phyloP scores from a whole-genome alignment of 2,888 invertebrate genomes.

The Malachius bipustulatus region DNA sequence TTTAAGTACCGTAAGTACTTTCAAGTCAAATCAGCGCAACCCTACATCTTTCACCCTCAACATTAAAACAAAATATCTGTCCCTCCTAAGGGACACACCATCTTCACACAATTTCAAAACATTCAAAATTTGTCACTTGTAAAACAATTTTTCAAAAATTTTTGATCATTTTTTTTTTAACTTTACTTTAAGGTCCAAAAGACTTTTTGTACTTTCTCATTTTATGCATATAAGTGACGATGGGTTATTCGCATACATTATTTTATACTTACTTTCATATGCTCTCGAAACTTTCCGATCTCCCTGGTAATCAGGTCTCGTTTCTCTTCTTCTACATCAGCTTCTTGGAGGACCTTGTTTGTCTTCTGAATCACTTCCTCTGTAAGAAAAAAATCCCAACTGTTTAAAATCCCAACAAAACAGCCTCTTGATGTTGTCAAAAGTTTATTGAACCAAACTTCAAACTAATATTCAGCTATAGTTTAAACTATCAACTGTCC shows the following conservation, averaged over 20 bases:
- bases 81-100: no score
- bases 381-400: constrained; percentile 35
- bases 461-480: no score
- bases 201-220: constrained; percentile 5
- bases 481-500: no score
- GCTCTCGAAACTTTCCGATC: constrained; percentile 94
- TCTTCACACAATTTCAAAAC: no score
- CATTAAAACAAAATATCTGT: constrained; percentile 8
- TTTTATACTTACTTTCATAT: constrained; percentile 72
- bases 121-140: no score
- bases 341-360: constrained; percentile 62
- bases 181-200: constrained; percentile 5
- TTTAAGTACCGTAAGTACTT: constrained; percentile 39
- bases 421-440: no score
- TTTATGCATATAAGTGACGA: background rate
- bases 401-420: no score
- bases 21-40: constrained; percentile 38
- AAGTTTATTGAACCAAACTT: no score
- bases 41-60: constrained; percentile 30
- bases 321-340: constrained; percentile 92
- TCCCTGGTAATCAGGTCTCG: constrained; percentile 92
- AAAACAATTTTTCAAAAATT: no score
- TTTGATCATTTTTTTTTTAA: constrained; percentile 10
- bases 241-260: constrained; percentile 6
- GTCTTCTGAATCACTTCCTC: constrained; percentile 55